phyloP scores from a whole-genome alignment of 1,140 invertebrate genomes.

The Ceratina australensis region DNA sequence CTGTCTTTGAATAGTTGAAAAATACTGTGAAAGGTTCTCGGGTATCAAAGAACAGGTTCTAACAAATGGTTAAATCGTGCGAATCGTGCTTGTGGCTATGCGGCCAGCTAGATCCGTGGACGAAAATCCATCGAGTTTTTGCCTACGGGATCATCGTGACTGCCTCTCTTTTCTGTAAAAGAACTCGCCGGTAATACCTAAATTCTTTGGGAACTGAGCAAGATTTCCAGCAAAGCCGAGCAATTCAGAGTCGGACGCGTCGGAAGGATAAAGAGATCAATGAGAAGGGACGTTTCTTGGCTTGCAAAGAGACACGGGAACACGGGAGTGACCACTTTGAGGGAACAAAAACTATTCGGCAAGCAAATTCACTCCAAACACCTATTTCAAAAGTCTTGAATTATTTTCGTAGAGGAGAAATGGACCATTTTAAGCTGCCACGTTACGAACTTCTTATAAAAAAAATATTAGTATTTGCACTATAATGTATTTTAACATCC shows the following conservation, averaged over 20 bases:
- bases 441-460: no score
- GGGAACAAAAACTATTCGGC: not conserved
- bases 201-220: slow-evolving; percentile 4
- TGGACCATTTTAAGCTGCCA: no score
- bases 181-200: slow-evolving; percentile 9
- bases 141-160: not conserved
- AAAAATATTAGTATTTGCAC: no score
- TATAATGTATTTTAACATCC: no score
- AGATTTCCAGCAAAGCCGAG: slow-evolving; percentile 22
- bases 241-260: slow-evolving; percentile 19
- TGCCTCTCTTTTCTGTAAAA: not conserved
- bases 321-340: not conserved
- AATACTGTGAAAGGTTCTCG: not conserved
- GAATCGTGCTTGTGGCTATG: no score
- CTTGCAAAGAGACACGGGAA: not conserved
- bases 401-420: no score
- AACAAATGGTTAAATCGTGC: slow-evolving; percentile 16
- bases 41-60: not conserved
- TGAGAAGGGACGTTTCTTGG: not conserved
- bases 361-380: not conserved
- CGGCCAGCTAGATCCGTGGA: not conserved
- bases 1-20: not conserved
- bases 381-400: not conserved
- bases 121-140: slow-evolving; percentile 14
- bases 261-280: slow-evolving; percentile 22